Conservation (phyloP, 23 tunicate genomes). For the Ciona savignyi region DNA sequence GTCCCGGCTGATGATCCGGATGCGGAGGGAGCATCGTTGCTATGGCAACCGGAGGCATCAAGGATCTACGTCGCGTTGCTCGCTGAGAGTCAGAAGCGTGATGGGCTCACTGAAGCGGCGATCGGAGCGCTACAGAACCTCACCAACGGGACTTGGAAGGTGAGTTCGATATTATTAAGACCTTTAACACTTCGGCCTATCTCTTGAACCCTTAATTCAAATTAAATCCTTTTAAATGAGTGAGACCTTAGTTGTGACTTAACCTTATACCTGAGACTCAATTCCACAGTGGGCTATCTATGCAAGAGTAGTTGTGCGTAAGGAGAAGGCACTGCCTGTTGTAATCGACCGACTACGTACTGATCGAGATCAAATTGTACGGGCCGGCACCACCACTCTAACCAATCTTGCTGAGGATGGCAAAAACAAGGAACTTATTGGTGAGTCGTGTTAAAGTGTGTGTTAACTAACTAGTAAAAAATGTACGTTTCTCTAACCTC, state of each 20-base stretch:
- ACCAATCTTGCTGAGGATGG: conserved; percentile 78
- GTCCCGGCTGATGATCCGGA: conserved; percentile 62
- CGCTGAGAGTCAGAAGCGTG: conserved; percentile 9
- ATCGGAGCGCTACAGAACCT: conserved; percentile 78
- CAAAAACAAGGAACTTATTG: conserved; percentile 91
- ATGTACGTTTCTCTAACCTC: no score
- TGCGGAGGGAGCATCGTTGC: conserved; percentile 47
- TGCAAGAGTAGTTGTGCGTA: conserved; percentile 65
- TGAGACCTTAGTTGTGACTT: no score
- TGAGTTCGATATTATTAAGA: conserved; percentile 4
- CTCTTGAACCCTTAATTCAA: no score
- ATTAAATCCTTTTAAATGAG: no score
- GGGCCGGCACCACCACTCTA: conserved; percentile 57
- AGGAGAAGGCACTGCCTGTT: conserved; percentile 87
- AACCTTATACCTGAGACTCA: not conserved
- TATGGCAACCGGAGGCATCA: conserved; percentile 78
- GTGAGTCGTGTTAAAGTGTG: conserved; percentile 19
- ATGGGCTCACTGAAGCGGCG: conserved; percentile 65
- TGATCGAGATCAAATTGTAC: conserved; percentile 56
- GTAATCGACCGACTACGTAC: conserved; percentile 70
- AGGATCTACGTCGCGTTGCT: conserved; percentile 46
- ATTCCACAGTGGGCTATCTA: conserved; percentile 80
- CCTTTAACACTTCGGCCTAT: no score
- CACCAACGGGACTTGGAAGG: conserved; percentile 81
- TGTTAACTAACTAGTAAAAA: not conserved